Conservation (phyloP, 2,113 vertebrate species). For the Pachycephala philippinensis region DNA sequence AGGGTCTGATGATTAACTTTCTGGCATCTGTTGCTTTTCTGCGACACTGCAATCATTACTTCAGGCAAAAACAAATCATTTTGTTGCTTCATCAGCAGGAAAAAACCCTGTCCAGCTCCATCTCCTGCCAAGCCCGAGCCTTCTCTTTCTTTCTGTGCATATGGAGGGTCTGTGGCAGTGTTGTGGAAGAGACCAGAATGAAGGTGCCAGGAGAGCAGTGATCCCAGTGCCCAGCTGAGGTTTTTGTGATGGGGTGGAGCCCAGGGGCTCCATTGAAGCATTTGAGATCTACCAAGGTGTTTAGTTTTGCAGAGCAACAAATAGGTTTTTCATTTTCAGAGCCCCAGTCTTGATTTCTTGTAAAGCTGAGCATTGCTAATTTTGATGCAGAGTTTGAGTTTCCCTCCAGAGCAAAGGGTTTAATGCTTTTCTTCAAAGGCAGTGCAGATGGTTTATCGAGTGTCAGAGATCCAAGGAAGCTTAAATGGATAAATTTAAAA, state of each 20-base stretch:
- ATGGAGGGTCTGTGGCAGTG: neutral
- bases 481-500: neutral
- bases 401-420: neutral
- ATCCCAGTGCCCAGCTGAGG: neutral
- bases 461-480: neutral
- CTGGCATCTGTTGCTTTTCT: constrained; percentile 20
- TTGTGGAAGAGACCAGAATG: neutral
- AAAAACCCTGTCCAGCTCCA: neutral
- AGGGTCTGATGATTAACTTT: constrained; percentile 22
- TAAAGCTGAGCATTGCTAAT: neutral
- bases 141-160: neutral
- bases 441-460: neutral
- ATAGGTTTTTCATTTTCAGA: neutral
- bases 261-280: neutral
- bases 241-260: neutral
- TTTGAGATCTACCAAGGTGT: neutral
- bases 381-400: neutral
- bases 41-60: neutral
- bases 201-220: neutral
- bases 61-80: constrained; percentile 33
- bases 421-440: neutral
- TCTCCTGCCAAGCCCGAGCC: constrained; percentile 15
- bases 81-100: constrained; percentile 42
- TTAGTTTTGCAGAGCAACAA: neutral
- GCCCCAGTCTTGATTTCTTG: neutral